Evolutionary conservation across 2,113 vertebrate species (phyloP).

Genomic region (Rafetus swinhoei): DNA sequence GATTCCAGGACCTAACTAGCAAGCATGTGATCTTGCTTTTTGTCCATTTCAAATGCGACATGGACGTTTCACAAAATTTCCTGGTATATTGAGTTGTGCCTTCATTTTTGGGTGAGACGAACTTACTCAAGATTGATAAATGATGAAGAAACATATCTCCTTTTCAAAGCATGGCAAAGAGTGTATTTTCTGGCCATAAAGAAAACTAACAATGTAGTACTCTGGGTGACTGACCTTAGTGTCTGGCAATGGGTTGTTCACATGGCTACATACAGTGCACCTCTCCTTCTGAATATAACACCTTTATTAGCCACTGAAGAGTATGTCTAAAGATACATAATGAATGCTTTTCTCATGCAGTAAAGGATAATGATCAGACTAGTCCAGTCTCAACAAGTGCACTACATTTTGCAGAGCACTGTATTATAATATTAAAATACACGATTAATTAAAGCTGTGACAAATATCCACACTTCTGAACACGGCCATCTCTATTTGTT

Average conservation of each 20-base stretch:
- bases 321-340: not conserved
- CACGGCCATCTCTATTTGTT: not conserved
- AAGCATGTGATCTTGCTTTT: not conserved
- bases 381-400: constrained; percentile 20
- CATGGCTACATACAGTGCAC: constrained; percentile 38
- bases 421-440: not conserved
- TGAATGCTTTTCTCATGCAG: constrained; percentile 48
- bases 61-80: not conserved
- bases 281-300: constrained; percentile 35
- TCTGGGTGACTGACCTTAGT: constrained; percentile 11
- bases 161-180: not conserved
- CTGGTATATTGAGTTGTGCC: not conserved
- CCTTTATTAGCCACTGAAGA: constrained; percentile 45
- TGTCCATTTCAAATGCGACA: not conserved
- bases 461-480: not conserved
- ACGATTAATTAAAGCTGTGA: not conserved
- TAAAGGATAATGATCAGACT: not conserved
- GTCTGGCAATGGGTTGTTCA: constrained; percentile 55
- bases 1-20: not conserved
- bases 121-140: not conserved
- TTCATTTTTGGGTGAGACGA: not conserved
- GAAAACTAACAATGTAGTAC: constrained; percentile 13
- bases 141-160: constrained; percentile 11
- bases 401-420: constrained; percentile 3
- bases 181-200: constrained; percentile 11